A percentile compares a stretch with the other conserved stretches of the same genome.
Evolutionary conservation across 2,888 invertebrate species (phyloP).

Genomic region (Strigamia maritima): DNA sequence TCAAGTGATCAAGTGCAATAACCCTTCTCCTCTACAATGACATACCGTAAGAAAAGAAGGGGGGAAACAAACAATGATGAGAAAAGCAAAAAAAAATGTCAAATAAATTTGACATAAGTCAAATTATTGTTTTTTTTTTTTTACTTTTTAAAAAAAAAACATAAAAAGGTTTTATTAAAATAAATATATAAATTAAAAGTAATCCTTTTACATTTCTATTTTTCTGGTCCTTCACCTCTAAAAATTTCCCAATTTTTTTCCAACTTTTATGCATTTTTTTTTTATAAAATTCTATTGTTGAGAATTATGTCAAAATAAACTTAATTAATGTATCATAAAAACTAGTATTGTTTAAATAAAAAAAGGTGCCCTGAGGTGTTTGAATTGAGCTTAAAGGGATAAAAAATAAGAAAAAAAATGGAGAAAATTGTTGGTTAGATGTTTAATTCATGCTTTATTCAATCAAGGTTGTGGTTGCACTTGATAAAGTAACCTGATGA

Average conservation of each 20-base stretch:
- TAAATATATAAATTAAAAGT: not conserved
- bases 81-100: not conserved
- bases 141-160: not conserved
- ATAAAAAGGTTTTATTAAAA: not conserved
- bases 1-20: not conserved
- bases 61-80: not conserved
- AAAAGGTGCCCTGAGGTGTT: not conserved
- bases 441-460: conserved; percentile 15
- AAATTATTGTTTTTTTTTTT: not conserved
- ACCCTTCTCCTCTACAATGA: not conserved
- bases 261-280: not conserved
- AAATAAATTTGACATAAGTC: not conserved
- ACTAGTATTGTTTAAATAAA: conserved; percentile 23
- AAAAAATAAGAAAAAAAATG: conserved; percentile 1
- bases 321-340: conserved; percentile 23
- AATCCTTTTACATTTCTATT: not conserved
- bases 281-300: conserved; percentile 11
- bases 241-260: conserved; percentile 13
- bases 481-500: conserved; percentile 19
- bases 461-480: conserved; percentile 23
- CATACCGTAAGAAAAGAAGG: not conserved
- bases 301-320: conserved; percentile 19
- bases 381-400: not conserved
- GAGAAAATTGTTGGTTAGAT: conserved; percentile 16
- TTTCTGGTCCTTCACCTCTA: conserved; percentile 11